Conservation (phyloP, 2,888 invertebrate genomes). For the Slavum lentiscoides region DNA sequence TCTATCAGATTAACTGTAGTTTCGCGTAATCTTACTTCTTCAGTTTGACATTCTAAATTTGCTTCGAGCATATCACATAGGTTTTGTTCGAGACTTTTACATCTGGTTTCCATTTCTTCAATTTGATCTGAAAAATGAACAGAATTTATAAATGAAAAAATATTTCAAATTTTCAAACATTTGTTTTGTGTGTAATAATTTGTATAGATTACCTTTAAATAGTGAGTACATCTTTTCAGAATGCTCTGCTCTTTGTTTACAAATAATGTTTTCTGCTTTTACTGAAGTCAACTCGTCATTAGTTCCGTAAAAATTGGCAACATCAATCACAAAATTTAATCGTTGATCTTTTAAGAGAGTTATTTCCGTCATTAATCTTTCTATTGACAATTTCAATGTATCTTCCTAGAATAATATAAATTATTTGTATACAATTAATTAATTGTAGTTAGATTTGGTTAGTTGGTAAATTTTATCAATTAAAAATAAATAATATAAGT, state of each 20-base stretch:
- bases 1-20: slow-evolving; percentile 59
- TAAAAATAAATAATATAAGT: too few relatives aligned
- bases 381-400: slow-evolving; percentile 32
- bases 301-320: slow-evolving; percentile 36
- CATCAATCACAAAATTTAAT: slow-evolving; percentile 35
- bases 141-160: neutral
- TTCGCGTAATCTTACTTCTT: slow-evolving; percentile 62
- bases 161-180: neutral
- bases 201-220: slow-evolving; percentile 57
- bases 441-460: too few relatives aligned
- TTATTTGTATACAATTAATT: neutral
- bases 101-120: slow-evolving; percentile 64
- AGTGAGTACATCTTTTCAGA: slow-evolving; percentile 57
- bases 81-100: slow-evolving; percentile 63
- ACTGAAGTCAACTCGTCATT: slow-evolving; percentile 44
- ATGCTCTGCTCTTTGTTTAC: slow-evolving; percentile 56
- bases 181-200: neutral
- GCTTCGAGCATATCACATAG: slow-evolving; percentile 61
- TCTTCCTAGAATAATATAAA: slow-evolving; percentile 15
- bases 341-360: slow-evolving; percentile 42
- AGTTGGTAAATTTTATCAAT: too few relatives aligned
- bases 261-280: slow-evolving; percentile 51
- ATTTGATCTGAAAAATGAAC: slow-evolving; percentile 59
- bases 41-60: slow-evolving; percentile 62
- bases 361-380: slow-evolving; percentile 44